A percentile compares a stretch with the other conserved stretches of the same genome.
Evolutionary conservation across 1,140 invertebrate genomes (phyloP).

Genomic region (Ceratosolen fusciceps): DNA sequence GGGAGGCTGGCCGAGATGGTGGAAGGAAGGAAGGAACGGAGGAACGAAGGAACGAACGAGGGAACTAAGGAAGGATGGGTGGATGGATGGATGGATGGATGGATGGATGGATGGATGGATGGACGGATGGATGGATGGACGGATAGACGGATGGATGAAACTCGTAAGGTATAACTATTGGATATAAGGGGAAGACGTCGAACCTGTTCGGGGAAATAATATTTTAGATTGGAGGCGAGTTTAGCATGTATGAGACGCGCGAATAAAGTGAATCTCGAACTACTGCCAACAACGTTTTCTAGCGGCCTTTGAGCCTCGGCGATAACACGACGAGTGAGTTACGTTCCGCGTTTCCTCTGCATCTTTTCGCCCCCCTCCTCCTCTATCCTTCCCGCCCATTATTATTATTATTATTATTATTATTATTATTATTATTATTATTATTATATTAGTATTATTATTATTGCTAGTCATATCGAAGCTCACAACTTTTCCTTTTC

Average conservation of each 20-base stretch:
- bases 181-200: slow-evolving; percentile 46
- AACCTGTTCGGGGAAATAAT: slow-evolving; percentile 56
- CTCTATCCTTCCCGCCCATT: background rate
- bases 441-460: too few species aligned
- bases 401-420: too few species aligned
- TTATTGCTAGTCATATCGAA: too few species aligned
- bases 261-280: slow-evolving; percentile 64
- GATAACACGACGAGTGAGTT: slow-evolving; percentile 48
- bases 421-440: too few species aligned
- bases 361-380: background rate
- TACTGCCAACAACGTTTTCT: slow-evolving; percentile 66
- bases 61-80: too few species aligned
- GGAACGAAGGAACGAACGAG: background rate
- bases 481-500: slow-evolving; percentile 22
- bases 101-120: background rate
- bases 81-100: background rate
- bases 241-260: slow-evolving; percentile 59
- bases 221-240: slow-evolving; percentile 55
- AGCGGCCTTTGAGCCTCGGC: slow-evolving; percentile 58
- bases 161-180: background rate
- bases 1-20: too few species aligned
- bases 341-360: slow-evolving; percentile 16
- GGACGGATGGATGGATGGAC: background rate
- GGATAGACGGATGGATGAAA: background rate
- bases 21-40: background rate